Base-by-base conservation (phyloP, 2,113 vertebrate genomes). In the Riparia riparia region DNA sequence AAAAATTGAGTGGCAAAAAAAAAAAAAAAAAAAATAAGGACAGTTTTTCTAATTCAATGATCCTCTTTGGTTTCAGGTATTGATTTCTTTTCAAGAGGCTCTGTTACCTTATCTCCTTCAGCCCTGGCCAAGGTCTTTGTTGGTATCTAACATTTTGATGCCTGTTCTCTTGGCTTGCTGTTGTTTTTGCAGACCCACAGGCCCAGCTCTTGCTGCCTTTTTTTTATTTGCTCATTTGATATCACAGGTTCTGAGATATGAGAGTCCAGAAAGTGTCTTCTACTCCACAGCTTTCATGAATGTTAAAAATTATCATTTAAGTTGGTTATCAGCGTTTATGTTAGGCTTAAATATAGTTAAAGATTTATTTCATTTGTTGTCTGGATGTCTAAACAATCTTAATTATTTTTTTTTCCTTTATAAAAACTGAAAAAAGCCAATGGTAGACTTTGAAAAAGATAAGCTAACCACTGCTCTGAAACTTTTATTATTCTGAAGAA, bases 41-140 rank as follows among this genome's bases (percentile, higher is more conserved):
- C 13, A 11, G 7, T 34, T 94, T 82, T 85, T 72, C 15, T 61
- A 64, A 82, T 74, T 60, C 21, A 29, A 1, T 65, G 32, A 60
- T 89, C 63, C 20, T 89, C 17, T 96, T 96, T 56, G 56, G 64
- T 86, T 88, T 95, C 64, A 77, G 17, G 5, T 83, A 89, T 86
- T 47, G 82, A 86, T 95, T 96, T 90, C 18, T 80, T 77, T 88
- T 81, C 42, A 17, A 37, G 58, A 54, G 73, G 79, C 86, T 65
- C 70, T 74, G 1, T 34, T 87, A 34, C 29, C 31, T n/a, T 79
- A 29, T 28, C 2, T 16, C 32, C 28, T 32, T 57, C 50, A 77
- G 41, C 37, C 45, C 50, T 73, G 66, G 47, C 63, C 64, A 25
- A 42, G 84, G 58, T 92, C 82, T 70, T 49, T 82, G 69, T 60